phyloP scores from a whole-genome alignment of 2,113 vertebrate genomes.

The Mormyrus iriodes region DNA sequence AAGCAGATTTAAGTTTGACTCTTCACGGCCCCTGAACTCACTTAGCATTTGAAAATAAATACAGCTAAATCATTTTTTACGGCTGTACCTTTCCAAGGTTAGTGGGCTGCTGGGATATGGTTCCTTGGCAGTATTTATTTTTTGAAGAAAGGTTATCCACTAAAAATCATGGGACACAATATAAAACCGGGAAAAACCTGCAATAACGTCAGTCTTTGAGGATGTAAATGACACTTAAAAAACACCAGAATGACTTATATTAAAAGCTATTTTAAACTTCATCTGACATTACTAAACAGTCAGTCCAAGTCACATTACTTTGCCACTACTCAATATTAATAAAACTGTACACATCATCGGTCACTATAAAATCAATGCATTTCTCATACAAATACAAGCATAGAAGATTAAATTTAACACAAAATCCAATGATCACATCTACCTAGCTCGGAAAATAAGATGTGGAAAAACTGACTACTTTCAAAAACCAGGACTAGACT shows the following conservation, averaged over 20 bases:
- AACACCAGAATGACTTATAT: slow-evolving; percentile 41
- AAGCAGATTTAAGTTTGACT: slow-evolving; percentile 37
- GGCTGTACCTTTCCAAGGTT: slow-evolving; percentile 31
- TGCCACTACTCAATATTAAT: slow-evolving; percentile 33
- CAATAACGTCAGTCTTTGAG: slow-evolving; percentile 43
- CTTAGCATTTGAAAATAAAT: slow-evolving; percentile 36
- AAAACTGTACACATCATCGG: slow-evolving; percentile 35
- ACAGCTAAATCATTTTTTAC: slow-evolving; percentile 43
- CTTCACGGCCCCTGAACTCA: slow-evolving; percentile 27
- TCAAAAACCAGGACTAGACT: slow-evolving; percentile 37
- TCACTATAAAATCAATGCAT: slow-evolving; percentile 49
- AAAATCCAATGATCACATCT: slow-evolving; percentile 48
- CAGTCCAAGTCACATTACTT: slow-evolving; percentile 26
- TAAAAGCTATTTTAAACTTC: slow-evolving; percentile 50
- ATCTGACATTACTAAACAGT: slow-evolving; percentile 36
- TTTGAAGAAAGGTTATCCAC: slow-evolving; percentile 47
- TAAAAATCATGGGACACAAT: slow-evolving; percentile 43
- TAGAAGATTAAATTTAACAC: slow-evolving; percentile 31
- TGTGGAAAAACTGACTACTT: slow-evolving; percentile 53
- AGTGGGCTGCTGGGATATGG: slow-evolving; percentile 41
- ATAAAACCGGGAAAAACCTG: slow-evolving; percentile 41
- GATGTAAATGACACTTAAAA: slow-evolving; percentile 48
- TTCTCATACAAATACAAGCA: slow-evolving; percentile 39
- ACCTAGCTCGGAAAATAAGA: slow-evolving; percentile 27
- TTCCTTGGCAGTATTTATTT: slow-evolving; percentile 50